Base-by-base conservation (phyloP, 2,888 invertebrate species). In the Oligia latruncula region DNA sequence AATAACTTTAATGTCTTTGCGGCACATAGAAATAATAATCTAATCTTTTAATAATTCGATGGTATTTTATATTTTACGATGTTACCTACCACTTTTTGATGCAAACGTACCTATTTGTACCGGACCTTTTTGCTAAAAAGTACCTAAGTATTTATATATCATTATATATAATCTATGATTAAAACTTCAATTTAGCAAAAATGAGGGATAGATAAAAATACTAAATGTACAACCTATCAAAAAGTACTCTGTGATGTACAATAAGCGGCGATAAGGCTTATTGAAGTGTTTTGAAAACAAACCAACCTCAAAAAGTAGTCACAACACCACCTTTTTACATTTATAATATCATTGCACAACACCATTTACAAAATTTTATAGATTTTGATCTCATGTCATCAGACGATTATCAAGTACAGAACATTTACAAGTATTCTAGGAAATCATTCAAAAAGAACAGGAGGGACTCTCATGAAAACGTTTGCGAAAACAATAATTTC, bases 361-460 rank as follows among this genome's bases (percentile, higher is more conserved):
- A 49, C 43, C 52, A 40, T 72, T 66, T 70, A 66, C 23, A 81
- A 76, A 78, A 84, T 78, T 84, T 84, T 80, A 72, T 77, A 60
- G 46, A 84, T 84, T 73, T 60, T 62, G 70, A 62, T 75, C 78
- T 75, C 78, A 95, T 95, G 95, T 92, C 94, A 75, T 92, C 94
- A 15, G 94, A 96, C 81, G 95, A 96, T 85, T 95, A 93, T 89
- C 94, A 94, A 90, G 90, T 95, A 20, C 94, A 95, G 80, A 95
- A 96, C 84, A 92, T 96, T 80, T 94, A 94, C 86, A 93, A 91
- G 77, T 96, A 96, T 85, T 92, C 93, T 15, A 94, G 96, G 80
- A 96, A 95, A 90, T 93, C 95, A 23, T 95, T 91, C 78, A 95
- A 95, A 89, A 95, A 94, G 81, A 91, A 90, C 80, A 90, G 89